phyloP scores from a whole-genome alignment of 2,888 invertebrate genomes.

The Cactoblastis cactorum region DNA sequence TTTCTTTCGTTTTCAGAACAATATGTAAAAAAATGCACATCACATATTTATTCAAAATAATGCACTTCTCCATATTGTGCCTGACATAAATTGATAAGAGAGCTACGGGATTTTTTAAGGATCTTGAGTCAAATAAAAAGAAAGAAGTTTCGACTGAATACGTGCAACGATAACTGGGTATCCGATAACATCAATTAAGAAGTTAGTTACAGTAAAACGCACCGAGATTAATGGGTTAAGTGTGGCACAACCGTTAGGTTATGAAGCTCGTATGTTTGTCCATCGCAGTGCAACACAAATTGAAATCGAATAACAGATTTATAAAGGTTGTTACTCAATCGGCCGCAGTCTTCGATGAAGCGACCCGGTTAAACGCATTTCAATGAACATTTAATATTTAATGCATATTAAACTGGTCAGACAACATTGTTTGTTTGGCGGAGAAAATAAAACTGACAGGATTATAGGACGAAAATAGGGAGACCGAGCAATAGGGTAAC shows the following conservation, averaged over 20 bases:
- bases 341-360: slow-evolving; percentile 8
- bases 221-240: slow-evolving; percentile 41
- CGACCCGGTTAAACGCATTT: not conserved
- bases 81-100: too few species aligned
- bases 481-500: too few species aligned
- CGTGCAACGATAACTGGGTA: slow-evolving; percentile 21
- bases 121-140: too few species aligned
- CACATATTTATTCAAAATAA: too few species aligned
- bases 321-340: slow-evolving; percentile 31
- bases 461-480: too few species aligned
- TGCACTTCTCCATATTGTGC: too few species aligned
- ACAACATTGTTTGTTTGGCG: too few species aligned
- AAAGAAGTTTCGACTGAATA: slow-evolving; percentile 16
- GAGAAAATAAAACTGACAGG: too few species aligned
- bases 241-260: slow-evolving; percentile 46
- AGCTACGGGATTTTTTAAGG: too few species aligned
- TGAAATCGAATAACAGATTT: slow-evolving; percentile 44
- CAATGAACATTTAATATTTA: slow-evolving; percentile 2
- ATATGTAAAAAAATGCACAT: too few species aligned
- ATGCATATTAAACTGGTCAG: slow-evolving; percentile 8
- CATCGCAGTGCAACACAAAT: slow-evolving; percentile 46
- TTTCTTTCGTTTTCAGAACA: too few species aligned
- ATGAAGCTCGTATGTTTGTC: slow-evolving; percentile 48
- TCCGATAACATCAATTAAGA: slow-evolving; percentile 39
- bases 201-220: slow-evolving; percentile 33